Percentiles rank a stretch among this genome's conserved stretches.
Conservation (phyloP, 2,113 vertebrate genomes). For the Calidris pygmaea region DNA sequence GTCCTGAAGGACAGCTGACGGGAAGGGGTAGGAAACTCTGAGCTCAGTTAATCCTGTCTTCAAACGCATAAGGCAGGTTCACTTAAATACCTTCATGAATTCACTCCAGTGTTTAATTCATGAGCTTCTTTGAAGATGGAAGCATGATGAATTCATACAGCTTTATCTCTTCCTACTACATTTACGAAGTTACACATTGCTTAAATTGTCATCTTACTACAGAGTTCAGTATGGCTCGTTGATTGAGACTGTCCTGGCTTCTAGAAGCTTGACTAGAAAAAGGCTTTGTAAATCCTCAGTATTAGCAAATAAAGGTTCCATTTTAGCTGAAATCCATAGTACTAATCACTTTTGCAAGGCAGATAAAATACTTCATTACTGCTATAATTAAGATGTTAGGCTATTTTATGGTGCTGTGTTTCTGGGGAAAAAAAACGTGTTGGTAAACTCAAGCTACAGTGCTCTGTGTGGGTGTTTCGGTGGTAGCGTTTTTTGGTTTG, state of each 20-base stretch:
- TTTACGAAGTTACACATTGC: not conserved
- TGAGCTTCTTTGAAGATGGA: not conserved
- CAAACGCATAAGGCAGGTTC: not conserved
- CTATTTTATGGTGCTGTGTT: not conserved
- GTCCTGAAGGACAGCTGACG: not conserved
- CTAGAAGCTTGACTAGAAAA: not conserved
- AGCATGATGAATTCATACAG: not conserved
- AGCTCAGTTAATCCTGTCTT: not conserved
- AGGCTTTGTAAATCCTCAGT: not conserved
- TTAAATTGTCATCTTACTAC: not conserved
- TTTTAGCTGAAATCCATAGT: not conserved
- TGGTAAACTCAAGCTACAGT: not conserved
- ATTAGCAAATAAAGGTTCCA: not conserved
- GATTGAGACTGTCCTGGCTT: not conserved
- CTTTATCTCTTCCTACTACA: not conserved
- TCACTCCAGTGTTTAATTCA: not conserved
- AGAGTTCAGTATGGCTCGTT: not conserved
- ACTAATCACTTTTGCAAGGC: not conserved
- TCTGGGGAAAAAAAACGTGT: not conserved
- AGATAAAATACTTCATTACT: not conserved
- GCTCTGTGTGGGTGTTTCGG: not conserved
- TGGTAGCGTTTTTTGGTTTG: not conserved
- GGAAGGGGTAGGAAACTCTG: not conserved
- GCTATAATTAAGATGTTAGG: not conserved
- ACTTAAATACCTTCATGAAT: not conserved